A percentile compares a stretch with the other conserved stretches of the same genome.
phyloP scores from a whole-genome alignment of 2,888 invertebrate genomes.

The Andrena praecox region DNA sequence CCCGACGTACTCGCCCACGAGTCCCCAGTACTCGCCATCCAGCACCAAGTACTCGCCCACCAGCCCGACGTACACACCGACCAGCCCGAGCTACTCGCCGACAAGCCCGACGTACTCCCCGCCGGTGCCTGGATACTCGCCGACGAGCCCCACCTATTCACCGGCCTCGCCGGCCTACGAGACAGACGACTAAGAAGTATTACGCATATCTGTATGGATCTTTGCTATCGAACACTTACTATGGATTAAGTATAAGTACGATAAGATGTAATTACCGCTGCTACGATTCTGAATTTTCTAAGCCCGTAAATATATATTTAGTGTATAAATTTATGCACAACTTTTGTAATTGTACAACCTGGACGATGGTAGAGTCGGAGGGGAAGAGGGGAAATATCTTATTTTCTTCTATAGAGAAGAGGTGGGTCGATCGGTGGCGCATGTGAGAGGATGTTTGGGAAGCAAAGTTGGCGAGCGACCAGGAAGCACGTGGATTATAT shows the following conservation, averaged over 20 bases:
- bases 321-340: constrained; percentile 44
- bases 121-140: constrained; percentile 88
- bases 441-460: too few relatives aligned
- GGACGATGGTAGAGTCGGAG: not conserved
- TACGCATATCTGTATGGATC: constrained; percentile 28
- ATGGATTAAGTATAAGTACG: constrained; percentile 45
- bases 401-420: not conserved
- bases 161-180: constrained; percentile 89
- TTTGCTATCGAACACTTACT: constrained; percentile 37
- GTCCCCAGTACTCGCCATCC: constrained; percentile 94
- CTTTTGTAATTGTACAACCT: constrained; percentile 39
- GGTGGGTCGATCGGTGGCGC: not conserved
- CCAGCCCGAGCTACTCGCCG: constrained; percentile 92
- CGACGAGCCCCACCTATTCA: constrained; percentile 87
- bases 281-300: constrained; percentile 46
- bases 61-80: constrained; percentile 92
- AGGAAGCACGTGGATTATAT: too few relatives aligned
- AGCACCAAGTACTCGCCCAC: constrained; percentile 92
- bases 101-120: constrained; percentile 92
- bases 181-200: constrained; percentile 84
- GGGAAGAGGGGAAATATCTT: not conserved
- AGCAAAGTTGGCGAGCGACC: too few relatives aligned
- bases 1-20: constrained; percentile 94
- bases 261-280: constrained; percentile 54
- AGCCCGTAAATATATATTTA: constrained; percentile 53